Conservation (phyloP, 2,888 invertebrate genomes). For the Vesta saturnalis region DNA sequence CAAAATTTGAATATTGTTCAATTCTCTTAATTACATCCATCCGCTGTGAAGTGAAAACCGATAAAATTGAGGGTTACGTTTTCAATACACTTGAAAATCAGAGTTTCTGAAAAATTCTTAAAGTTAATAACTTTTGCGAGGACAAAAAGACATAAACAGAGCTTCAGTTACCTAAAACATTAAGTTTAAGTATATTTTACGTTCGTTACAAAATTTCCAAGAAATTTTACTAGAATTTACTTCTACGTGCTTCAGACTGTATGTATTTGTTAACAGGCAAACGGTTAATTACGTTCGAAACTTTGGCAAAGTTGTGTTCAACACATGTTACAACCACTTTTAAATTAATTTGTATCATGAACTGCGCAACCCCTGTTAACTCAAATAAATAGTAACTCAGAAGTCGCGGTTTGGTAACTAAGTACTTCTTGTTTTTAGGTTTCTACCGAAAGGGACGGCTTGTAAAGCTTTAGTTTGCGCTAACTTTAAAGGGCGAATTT, state of each 20-base stretch:
- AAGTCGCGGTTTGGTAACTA: constrained; percentile 49
- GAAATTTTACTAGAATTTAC: neutral
- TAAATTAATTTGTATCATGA: constrained; percentile 58
- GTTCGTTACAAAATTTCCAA: neutral
- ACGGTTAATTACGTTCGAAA: constrained; percentile 53
- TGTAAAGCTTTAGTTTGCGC: neutral
- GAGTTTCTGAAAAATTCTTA: constrained; percentile 20
- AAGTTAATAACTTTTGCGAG: neutral
- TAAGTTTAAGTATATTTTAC: neutral
- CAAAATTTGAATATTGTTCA: constrained; percentile 9
- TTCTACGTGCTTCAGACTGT: constrained; percentile 10
- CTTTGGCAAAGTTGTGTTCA: constrained; percentile 50
- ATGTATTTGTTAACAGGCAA: constrained; percentile 37
- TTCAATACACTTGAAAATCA: constrained; percentile 31
- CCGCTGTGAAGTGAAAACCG: neutral
- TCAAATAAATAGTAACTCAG: constrained; percentile 53
- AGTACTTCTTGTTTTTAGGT: constrained; percentile 31
- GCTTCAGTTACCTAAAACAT: neutral
- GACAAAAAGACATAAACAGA: neutral
- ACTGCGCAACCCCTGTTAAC: constrained; percentile 50
- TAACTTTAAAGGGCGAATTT: no score
- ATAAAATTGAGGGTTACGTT: neutral
- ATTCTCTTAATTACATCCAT: constrained; percentile 3
- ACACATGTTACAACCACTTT: constrained; percentile 55
- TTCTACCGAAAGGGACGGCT: constrained; percentile 13